Conservation (phyloP, 2,797 vertebrate genomes). For the Buphagus erythrorhynchus region DNA sequence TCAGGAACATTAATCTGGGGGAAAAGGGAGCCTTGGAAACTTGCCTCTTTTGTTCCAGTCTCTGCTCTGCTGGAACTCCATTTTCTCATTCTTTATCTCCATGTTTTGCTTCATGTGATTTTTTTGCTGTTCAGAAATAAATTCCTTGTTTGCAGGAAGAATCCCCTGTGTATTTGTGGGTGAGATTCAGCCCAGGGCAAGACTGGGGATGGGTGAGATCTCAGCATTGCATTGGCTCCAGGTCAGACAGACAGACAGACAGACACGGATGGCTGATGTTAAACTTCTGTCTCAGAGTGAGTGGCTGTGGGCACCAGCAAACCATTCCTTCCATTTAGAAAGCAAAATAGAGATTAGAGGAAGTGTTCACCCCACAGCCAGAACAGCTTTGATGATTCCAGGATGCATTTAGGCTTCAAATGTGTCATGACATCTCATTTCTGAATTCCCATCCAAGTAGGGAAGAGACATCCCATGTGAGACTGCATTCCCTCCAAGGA, state of each 20-base stretch:
- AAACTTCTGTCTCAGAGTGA: not conserved
- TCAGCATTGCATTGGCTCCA: fast-evolving
- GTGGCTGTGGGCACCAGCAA: not conserved
- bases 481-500: fast-evolving
- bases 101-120: not conserved
- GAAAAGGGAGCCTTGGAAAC: not conserved
- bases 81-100: not conserved
- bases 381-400: not conserved
- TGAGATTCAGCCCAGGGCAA: not conserved
- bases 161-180: not conserved
- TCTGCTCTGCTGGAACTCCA: not conserved
- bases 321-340: not conserved
- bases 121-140: not conserved
- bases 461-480: fast-evolving
- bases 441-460: fast-evolving
- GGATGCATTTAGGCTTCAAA: not conserved
- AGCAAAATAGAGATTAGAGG: not conserved
- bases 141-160: not conserved
- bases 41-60: not conserved
- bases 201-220: not conserved
- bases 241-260: not conserved
- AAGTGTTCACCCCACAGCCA: not conserved
- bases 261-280: fast-evolving
- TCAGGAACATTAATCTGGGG: not conserved
- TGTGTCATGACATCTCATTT: not conserved